phyloP scores from a whole-genome alignment of 2,113 vertebrate species.

The Aegithalos caudatus region DNA sequence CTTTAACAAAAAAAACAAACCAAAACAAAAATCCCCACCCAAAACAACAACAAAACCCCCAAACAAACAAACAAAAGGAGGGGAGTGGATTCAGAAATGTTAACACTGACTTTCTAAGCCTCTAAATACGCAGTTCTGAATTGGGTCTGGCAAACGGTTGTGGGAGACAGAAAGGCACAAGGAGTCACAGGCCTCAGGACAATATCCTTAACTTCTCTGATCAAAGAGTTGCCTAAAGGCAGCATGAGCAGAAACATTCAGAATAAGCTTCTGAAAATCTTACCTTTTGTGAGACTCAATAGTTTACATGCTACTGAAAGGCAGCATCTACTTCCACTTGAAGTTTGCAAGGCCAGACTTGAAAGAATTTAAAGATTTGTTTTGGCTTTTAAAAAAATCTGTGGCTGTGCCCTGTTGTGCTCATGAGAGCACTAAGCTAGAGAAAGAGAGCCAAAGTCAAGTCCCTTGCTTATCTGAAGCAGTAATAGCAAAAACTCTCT shows the following conservation, averaged over 20 bases:
- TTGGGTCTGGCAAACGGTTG: not conserved
- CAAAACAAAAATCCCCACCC: not conserved
- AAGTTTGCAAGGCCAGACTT: not conserved
- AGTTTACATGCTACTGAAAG: not conserved
- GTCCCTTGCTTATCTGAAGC: not conserved
- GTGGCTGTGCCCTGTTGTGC: not conserved
- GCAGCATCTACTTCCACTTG: not conserved
- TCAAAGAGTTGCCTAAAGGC: not conserved
- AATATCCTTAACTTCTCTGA: not conserved
- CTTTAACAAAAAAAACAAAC: no score
- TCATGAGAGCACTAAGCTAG: not conserved
- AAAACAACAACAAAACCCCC: not conserved
- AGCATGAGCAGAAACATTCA: not conserved
- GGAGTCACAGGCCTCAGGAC: not conserved
- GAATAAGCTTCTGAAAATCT: not conserved
- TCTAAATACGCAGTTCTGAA: not conserved
- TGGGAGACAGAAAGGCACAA: not conserved
- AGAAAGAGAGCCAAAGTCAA: not conserved
- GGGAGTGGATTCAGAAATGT: not conserved
- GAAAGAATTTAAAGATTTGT: not conserved
- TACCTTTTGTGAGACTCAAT: not conserved
- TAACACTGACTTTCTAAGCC: not conserved
- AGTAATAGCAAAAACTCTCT: not conserved
- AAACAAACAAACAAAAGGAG: not conserved
- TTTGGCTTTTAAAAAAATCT: not conserved